Evolutionary conservation across 2,797 vertebrate genomes (phyloP), one percentile per base, ranked within the genome.

Genomic region (Rhincodon typus): DNA sequence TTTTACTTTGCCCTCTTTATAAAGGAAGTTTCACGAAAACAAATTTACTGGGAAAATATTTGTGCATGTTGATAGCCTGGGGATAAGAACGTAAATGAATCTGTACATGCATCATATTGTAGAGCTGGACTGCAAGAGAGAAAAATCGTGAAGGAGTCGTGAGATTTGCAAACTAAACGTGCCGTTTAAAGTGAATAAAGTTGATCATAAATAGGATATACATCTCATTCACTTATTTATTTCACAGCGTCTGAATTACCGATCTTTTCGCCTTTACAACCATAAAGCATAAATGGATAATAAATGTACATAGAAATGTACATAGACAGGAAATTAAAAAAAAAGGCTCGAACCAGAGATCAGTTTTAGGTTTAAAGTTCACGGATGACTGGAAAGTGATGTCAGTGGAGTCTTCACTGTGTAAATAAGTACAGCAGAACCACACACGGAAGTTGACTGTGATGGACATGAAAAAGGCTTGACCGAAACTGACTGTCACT

Each of bases 401-500:
- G 25, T 30, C 34, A 30, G 12, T 25, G 38, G 82, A 7, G 38
- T 42, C n/a, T 84, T 84, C 38, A 10, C 42, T 46, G 82, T 84
- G 25, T 42, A 42, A 84, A 84, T 84, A 84, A 84, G 82, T 46
- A 25, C 38, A 23, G 6, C 19, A 21, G 62, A 91, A n/a, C 62
- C 90, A 21, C 62, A 93, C 90, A 69, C 90, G 90, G 90, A 93
- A 93, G 90, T 93, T 93, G 90, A 8, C 25, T 69, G 66, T 69
- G 90, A 67, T 93, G 66, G n/a, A 69, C 90, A 27, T 21, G 42
- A 91, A 93, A 42, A n/a, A n/a, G 90, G 90, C 69, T 93, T 93
- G 90, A 21, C 90, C 62, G 90, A 93, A 93, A 93, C 90, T 93
- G 19, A 8, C 62, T 93, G 34, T 25, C 30, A 42, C 7, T 93